These are phyloP conservation scores for Micrasema minimum DNA, from an alignment of 1,140 invertebrate species.

Conservation along the genomic window DNA sequence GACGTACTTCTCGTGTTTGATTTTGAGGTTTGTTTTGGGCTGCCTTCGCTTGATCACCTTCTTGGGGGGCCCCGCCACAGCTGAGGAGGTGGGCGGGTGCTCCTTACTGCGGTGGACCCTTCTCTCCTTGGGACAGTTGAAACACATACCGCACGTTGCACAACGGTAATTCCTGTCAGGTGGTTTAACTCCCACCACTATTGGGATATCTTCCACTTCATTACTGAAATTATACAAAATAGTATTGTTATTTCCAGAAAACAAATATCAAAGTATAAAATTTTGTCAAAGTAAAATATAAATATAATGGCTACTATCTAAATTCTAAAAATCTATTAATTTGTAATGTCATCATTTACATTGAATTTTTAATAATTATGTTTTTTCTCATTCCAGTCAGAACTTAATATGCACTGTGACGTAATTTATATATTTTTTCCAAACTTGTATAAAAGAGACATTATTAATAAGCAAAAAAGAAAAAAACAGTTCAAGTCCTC, in stretches of 20 bases:
- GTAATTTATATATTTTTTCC: too few species aligned
- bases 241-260: background rate
- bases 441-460: too few species aligned
- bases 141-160: slow-evolving; percentile 70
- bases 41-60: slow-evolving; percentile 54
- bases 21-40: slow-evolving; percentile 56
- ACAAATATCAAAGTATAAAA: too few species aligned
- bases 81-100: slow-evolving; percentile 54
- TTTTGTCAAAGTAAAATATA: too few species aligned
- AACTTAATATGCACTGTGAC: too few species aligned
- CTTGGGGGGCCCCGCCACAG: background rate
- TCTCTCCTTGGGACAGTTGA: slow-evolving; percentile 74
- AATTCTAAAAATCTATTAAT: too few species aligned
- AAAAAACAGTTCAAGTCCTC: too few species aligned
- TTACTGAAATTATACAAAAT: slow-evolving; percentile 33
- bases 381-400: too few species aligned
- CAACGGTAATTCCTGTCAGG: slow-evolving; percentile 66
- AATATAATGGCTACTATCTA: too few species aligned
- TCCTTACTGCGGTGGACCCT: slow-evolving; percentile 70
- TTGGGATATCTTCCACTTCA: slow-evolving; percentile 48
- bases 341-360: too few species aligned
- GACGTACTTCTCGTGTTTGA: slow-evolving; percentile 44
- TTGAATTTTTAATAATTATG: too few species aligned
- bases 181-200: slow-evolving; percentile 47
- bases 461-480: too few species aligned